A percentile compares a stretch with the other conserved stretches of the same genome.
Conservation (phyloP, 1,140 invertebrate species). For the Anagrus nilaparvatae region DNA sequence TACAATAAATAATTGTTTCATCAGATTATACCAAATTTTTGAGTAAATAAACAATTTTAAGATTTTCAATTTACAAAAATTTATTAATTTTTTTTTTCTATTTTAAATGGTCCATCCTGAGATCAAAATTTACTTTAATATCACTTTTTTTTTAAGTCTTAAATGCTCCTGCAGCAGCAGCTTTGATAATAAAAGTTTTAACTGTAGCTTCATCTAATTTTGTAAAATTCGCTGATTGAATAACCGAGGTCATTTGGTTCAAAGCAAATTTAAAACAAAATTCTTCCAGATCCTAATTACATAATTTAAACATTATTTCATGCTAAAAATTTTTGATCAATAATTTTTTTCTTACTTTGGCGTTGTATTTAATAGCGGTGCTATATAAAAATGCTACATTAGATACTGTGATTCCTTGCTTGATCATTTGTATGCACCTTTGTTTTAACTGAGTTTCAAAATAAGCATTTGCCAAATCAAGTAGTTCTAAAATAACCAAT, state of each 20-base stretch:
- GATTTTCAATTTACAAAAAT: no score
- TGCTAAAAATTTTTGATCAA: not conserved
- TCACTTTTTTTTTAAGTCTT: slow-evolving; percentile 43
- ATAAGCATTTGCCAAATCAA: slow-evolving; percentile 59
- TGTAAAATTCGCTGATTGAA: slow-evolving; percentile 50
- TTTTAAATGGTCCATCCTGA: no score
- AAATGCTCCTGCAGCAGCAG: slow-evolving; percentile 52
- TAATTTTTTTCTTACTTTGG: slow-evolving; percentile 39
- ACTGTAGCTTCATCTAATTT: slow-evolving; percentile 50
- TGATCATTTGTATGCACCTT: slow-evolving; percentile 51
- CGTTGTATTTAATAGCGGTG: slow-evolving; percentile 54
- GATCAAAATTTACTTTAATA: no score
- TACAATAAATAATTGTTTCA: no score
- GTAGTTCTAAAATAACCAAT: slow-evolving; percentile 38
- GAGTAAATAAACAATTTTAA: no score
- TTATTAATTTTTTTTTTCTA: no score
- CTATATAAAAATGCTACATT: slow-evolving; percentile 58
- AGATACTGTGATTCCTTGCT: slow-evolving; percentile 50
- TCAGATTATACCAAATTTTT: no score
- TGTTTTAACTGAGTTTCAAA: slow-evolving; percentile 52
- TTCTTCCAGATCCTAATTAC: slow-evolving; percentile 54
- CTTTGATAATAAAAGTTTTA: slow-evolving; percentile 53
- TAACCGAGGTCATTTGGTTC: slow-evolving; percentile 60
- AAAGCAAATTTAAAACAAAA: slow-evolving; percentile 52
- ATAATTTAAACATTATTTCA: no score